Percentiles rank a stretch among this genome's conserved stretches.
These are phyloP conservation scores for Dromococcyx pavoninus DNA, from an alignment of 2,797 vertebrate species.

Conservation along the genomic window DNA sequence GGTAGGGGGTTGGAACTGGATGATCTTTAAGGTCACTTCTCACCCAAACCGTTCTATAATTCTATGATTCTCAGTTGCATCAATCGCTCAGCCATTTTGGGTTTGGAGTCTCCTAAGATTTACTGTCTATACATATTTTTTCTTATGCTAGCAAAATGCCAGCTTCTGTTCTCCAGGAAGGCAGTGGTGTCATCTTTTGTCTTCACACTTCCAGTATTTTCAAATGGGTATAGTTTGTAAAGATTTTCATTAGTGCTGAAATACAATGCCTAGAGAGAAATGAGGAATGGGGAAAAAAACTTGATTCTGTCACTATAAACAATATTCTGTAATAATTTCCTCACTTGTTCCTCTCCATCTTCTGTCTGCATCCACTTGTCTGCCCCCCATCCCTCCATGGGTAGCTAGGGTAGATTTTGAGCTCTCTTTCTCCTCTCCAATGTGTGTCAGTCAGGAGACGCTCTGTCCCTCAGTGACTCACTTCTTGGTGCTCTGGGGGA, in stretches of 20 bases:
- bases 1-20: too few species aligned
- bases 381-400: not conserved
- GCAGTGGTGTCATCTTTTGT: not conserved
- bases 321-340: not conserved
- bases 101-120: not conserved
- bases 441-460: not conserved
- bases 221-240: not conserved
- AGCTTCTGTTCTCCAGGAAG: not conserved
- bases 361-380: not conserved
- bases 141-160: not conserved
- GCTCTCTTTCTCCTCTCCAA: not conserved
- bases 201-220: not conserved
- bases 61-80: not conserved
- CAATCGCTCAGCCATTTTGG: rapidly evolving
- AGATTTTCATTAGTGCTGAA: not conserved
- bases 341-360: not conserved
- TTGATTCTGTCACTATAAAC: not conserved
- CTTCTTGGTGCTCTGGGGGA: not conserved
- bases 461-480: not conserved
- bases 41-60: too few species aligned
- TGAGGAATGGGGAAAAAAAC: not conserved
- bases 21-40: too few species aligned
- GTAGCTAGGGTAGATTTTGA: not conserved
- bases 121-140: not conserved
- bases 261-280: not conserved